phyloP scores from a whole-genome alignment of 2,888 invertebrate genomes.

The Tetranychus truncatus region DNA sequence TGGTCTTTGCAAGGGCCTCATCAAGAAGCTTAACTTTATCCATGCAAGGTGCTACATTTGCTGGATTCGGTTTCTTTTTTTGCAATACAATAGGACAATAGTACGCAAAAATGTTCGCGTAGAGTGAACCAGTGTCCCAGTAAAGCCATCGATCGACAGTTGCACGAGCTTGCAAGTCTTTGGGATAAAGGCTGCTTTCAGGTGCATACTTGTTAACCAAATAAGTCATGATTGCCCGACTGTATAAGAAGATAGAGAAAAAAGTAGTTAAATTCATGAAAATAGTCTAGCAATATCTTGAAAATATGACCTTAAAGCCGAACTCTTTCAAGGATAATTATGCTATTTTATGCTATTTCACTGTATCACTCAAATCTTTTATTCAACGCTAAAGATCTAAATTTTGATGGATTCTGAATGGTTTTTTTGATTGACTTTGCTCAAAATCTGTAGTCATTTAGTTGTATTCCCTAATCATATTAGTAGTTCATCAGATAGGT shows the following conservation, averaged over 20 bases:
- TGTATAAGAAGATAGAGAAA: neutral
- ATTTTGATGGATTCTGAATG: too few relatives aligned
- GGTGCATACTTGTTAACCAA: constrained; percentile 8
- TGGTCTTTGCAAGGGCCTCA: neutral
- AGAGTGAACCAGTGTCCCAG: neutral
- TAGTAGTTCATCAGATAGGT: neutral
- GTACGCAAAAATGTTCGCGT: neutral
- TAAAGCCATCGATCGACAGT: neutral
- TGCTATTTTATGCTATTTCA: too few relatives aligned
- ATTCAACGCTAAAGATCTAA: too few relatives aligned
- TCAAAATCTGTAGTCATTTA: too few relatives aligned
- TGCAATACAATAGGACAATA: neutral
- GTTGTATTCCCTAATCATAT: too few relatives aligned
- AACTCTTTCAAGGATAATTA: too few relatives aligned
- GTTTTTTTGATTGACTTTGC: too few relatives aligned
- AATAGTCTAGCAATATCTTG: too few relatives aligned
- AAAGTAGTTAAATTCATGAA: too few relatives aligned
- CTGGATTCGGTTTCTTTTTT: neutral
- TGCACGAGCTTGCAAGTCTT: neutral
- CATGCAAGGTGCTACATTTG: neutral
- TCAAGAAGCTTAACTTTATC: neutral
- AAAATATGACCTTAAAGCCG: too few relatives aligned
- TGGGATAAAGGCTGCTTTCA: neutral
- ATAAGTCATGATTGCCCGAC: constrained; percentile 10
- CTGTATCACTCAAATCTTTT: too few relatives aligned